Evolutionary conservation across 1,140 invertebrate species (phyloP).

Genomic region (Caenorhabditis latens): DNA sequence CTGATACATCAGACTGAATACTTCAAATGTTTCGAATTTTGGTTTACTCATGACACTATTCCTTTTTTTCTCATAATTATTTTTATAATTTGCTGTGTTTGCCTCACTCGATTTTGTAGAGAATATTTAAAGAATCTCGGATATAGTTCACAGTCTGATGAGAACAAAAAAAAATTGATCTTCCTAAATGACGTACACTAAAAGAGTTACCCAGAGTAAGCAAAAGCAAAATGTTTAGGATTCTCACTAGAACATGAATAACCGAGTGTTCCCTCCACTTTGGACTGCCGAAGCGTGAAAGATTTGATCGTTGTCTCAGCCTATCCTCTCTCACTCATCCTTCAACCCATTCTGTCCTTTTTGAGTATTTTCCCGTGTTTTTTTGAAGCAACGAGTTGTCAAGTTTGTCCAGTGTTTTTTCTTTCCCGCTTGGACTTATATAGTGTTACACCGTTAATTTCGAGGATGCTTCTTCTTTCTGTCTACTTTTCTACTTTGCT

Average conservation of each 20-base stretch:
- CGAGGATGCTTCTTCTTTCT: background rate
- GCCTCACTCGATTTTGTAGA: too few relatives aligned
- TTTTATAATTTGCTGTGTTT: too few relatives aligned
- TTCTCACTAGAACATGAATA: constrained; percentile 33
- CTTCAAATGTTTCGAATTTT: too few relatives aligned
- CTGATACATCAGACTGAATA: too few relatives aligned
- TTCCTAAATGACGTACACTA: too few relatives aligned
- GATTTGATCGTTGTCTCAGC: constrained; percentile 35
- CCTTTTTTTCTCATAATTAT: too few relatives aligned
- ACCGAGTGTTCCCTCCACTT: constrained; percentile 47
- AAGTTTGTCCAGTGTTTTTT: background rate
- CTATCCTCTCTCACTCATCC: constrained; percentile 4
- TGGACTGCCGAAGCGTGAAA: constrained; percentile 43
- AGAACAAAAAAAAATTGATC: too few relatives aligned
- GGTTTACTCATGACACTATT: too few relatives aligned
- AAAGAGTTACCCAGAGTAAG: background rate
- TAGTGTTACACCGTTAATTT: background rate
- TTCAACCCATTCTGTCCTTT: constrained; percentile 48
- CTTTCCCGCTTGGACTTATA: background rate
- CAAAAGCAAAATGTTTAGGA: constrained; percentile 22
- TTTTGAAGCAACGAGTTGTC: background rate
- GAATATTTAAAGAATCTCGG: too few relatives aligned
- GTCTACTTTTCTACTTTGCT: constrained; percentile 1
- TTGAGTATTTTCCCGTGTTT: constrained; percentile 15
- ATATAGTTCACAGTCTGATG: too few relatives aligned